Evolutionary conservation across 1,140 invertebrate species (phyloP), one percentile per base, ranked within the genome.

Genomic region (Diorhabda carinulata): DNA sequence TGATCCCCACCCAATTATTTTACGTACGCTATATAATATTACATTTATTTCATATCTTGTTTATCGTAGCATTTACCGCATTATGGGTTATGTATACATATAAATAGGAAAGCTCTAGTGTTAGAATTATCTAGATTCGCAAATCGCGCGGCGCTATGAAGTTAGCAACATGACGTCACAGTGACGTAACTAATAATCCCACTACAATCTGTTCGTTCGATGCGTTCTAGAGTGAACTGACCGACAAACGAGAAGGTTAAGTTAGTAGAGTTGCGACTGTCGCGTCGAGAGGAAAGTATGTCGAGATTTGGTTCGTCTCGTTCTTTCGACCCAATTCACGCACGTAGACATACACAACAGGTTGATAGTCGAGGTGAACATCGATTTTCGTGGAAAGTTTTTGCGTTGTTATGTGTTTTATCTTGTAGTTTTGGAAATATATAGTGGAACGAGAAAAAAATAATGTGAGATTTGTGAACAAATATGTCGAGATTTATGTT

Each of bases 171-270:
- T 75, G 68, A 75, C 73, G 73, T 72, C 59, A 58, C 61, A 62
- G 45, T 72, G 70, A 77, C 74, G 74, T 76, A 52, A n/a, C 59
- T n/a, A 4, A 4, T 43, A 44, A 67, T 42, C 68, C 66, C 59
- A 6, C 25, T 73, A 41, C 52, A 47, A 75, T 75, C 74, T 72
- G 76, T 65, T 61, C 25, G 44, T 61, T 43, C 62, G 44, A 69
- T 73, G 73, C 74, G 74, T 77, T 73, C 68, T 68, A 70, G 69
- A 72, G 74, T 74, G 73, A 75, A 76, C 76, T 75, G 72, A 74
- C 73, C 70, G 68, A 68, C 61, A 69, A 64, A 67, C 47, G 64
- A n/a, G 58, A 72, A 76, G 75, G 76, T 78, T 78, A 76, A 70
- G 68, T 78, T 71, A 76, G 74, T 74, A 71, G 74, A 76, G 72